Evolutionary conservation across 2,113 vertebrate genomes (phyloP).

Genomic region (Lepidothrix coronata): DNA sequence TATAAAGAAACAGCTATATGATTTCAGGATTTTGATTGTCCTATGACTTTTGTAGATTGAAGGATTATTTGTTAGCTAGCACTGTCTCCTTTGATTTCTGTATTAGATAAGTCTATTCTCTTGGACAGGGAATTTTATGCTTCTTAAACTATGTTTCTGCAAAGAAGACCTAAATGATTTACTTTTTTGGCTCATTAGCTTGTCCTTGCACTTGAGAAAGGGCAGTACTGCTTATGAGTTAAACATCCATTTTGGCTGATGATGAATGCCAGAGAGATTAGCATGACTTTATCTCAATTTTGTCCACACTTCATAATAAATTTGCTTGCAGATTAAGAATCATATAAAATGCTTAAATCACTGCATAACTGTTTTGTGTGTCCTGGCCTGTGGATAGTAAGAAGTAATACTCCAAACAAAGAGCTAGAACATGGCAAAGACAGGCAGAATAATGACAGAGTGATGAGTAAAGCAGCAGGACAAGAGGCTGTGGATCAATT

Average conservation of each 20-base stretch:
- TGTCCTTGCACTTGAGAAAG: slow-evolving; percentile 49
- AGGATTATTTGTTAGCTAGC: not conserved
- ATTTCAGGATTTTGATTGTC: not conserved
- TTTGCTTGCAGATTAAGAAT: slow-evolving; percentile 13
- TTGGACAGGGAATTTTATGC: not conserved
- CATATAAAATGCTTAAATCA: slow-evolving; percentile 7
- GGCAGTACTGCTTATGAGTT: not conserved
- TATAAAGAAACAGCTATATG: not conserved
- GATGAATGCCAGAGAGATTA: slow-evolving; percentile 14
- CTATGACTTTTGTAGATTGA: not conserved
- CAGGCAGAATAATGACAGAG: not conserved
- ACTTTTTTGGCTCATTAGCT: slow-evolving; percentile 45
- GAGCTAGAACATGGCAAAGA: not conserved
- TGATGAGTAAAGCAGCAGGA: not conserved
- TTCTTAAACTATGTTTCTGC: not conserved
- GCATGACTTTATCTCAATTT: not conserved
- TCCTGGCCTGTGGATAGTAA: not conserved
- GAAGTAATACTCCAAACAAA: not conserved
- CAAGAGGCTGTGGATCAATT: not conserved
- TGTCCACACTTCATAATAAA: not conserved
- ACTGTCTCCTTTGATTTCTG: not conserved
- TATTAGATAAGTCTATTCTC: not conserved
- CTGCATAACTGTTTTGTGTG: not conserved
- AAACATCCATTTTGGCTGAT: not conserved
- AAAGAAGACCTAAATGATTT: slow-evolving; percentile 22